These are phyloP conservation scores for Pristionchus arcanus DNA, from an alignment of 2,888 invertebrate genomes.

Conservation along the genomic window DNA sequence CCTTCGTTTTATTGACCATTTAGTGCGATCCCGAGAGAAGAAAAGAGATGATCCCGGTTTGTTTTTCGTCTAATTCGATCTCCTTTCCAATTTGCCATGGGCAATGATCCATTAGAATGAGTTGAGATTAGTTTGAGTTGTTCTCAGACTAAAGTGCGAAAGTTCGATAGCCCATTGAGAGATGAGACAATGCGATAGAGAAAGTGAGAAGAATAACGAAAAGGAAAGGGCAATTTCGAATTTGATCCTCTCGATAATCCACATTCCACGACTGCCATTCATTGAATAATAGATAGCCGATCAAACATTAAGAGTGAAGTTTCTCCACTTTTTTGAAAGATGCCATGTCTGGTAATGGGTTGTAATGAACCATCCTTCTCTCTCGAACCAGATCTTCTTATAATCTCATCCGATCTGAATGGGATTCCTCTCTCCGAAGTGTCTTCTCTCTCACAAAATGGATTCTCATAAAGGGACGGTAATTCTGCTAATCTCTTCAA, in stretches of 20 bases:
- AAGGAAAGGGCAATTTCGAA: conserved; percentile 16
- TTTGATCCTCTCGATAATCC: not conserved
- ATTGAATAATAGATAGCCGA: not conserved
- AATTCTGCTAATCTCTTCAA: not conserved
- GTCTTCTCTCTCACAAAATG: conserved; percentile 5
- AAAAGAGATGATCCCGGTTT: not conserved
- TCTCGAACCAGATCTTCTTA: not conserved
- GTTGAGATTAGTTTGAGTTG: not conserved
- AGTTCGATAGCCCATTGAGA: not conserved
- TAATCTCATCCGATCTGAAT: not conserved
- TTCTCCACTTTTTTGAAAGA: no score
- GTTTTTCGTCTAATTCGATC: conserved; percentile 21
- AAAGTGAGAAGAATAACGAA: not conserved
- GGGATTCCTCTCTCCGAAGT: not conserved
- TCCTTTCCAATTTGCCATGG: not conserved
- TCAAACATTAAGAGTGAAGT: no score
- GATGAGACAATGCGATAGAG: not conserved
- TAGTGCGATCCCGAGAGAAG: not conserved
- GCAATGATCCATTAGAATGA: not conserved
- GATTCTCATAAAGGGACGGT: not conserved
- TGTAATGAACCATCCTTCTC: not conserved
- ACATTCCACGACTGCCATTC: not conserved
- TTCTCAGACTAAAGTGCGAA: not conserved
- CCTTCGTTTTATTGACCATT: conserved; percentile 30
- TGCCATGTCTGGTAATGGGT: no score